Percentiles rank a stretch among this genome's conserved stretches.
Conservation (phyloP, 2,113 vertebrate genomes). For the Ceyx cyanopectus region DNA sequence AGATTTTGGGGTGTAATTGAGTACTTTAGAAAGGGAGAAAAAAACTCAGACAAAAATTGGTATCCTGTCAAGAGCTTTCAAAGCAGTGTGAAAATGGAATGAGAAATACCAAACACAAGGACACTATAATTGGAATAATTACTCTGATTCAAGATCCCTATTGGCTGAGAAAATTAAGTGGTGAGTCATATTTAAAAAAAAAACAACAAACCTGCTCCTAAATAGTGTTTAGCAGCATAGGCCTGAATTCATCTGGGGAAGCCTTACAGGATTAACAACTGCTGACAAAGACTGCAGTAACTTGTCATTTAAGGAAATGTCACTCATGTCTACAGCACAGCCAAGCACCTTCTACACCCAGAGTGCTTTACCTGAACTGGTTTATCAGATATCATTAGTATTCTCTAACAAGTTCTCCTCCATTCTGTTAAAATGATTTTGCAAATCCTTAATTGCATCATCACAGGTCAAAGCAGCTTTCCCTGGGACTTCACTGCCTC, state of each 20-base stretch:
- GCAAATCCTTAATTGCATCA: background rate
- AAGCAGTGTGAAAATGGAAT: background rate
- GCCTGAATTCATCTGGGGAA: background rate
- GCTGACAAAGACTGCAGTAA: background rate
- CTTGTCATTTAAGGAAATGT: background rate
- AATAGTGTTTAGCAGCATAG: background rate
- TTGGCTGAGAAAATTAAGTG: background rate
- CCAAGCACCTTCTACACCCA: background rate
- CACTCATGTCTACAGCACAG: background rate
- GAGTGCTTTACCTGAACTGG: background rate
- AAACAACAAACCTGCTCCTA: background rate
- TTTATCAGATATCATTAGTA: background rate
- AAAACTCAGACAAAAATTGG: background rate
- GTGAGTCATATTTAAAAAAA: background rate
- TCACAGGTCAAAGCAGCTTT: background rate
- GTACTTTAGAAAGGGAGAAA: background rate
- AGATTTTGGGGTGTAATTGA: background rate
- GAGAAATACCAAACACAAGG: constrained; percentile 7
- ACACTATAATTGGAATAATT: background rate
- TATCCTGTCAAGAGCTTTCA: background rate
- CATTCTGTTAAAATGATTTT: background rate
- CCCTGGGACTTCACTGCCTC: background rate
- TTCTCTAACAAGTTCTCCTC: background rate
- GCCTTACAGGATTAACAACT: background rate
- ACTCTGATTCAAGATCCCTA: background rate